Evolutionary conservation across 2,888 invertebrate species (phyloP).

Genomic region (Uloborus plumipes): DNA sequence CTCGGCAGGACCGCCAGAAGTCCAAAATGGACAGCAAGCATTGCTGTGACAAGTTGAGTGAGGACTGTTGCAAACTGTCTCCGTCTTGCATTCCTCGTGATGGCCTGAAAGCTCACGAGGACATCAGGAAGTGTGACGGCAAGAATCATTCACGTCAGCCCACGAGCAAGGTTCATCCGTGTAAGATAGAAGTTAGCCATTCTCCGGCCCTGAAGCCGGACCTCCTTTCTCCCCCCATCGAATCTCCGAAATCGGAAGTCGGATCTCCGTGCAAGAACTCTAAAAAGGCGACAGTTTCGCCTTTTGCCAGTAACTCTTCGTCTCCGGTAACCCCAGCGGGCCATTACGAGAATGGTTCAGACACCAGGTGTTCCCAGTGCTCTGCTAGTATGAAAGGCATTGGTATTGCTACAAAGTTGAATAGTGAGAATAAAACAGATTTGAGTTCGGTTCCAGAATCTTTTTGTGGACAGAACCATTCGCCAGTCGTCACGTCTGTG

Average conservation of each 20-base stretch:
- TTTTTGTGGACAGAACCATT: neutral
- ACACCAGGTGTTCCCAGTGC: constrained; percentile 52
- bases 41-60: constrained; percentile 41
- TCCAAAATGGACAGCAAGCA: constrained; percentile 35
- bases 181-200: constrained; percentile 57
- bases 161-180: constrained; percentile 45
- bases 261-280: constrained; percentile 29
- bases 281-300: constrained; percentile 36
- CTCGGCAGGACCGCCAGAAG: constrained; percentile 46
- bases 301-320: constrained; percentile 1
- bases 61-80: constrained; percentile 33
- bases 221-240: constrained; percentile 52
- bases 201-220: constrained; percentile 52
- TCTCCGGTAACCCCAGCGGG: constrained; percentile 1
- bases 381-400: constrained; percentile 38
- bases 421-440: constrained; percentile 5
- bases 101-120: constrained; percentile 34
- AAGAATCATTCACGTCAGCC: constrained; percentile 34
- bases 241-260: constrained; percentile 42
- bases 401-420: constrained; percentile 21
- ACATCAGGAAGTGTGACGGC: constrained; percentile 11
- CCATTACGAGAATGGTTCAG: constrained; percentile 2
- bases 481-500: constrained; percentile 19
- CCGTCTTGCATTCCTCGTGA: constrained; percentile 19
- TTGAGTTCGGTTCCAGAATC: neutral